Evolutionary conservation across 2,888 invertebrate genomes (phyloP), one percentile per base, ranked within the genome.

Genomic region (Eristalinus aeneus): DNA sequence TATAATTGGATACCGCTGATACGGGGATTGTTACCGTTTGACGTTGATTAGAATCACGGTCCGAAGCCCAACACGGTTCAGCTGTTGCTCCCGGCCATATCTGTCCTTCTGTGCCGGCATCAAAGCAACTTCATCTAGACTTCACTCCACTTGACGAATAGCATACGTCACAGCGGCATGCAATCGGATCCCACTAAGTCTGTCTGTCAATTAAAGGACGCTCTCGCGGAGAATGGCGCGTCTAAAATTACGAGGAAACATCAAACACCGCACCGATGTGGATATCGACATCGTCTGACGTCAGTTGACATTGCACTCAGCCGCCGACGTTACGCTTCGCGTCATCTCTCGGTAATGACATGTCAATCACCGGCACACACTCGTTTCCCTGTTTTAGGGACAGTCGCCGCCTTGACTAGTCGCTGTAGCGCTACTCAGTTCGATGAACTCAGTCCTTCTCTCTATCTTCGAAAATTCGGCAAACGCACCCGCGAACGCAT

Each of bases 191-290:
- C 16, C 16, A 8, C 16, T 0, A 1, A 1, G 12, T 39, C 39
- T 65, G 72, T 74, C 64, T 86, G 77, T 86, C 82, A 77, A 82
- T 74, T 77, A 78, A 86, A 82, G 82, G 85, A 86, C 71, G 22
- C 60, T 46, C 27, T 10, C n/a, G 39, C 16, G 39, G n/a, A 65
- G 75, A 67, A 39, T 39, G n/a, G 16, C 6, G 72, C 67, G 74
- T 82, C 77, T 82, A 74, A 86, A 78, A 78, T 82, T 86, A 86
- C 68, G 46, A 68, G n/a, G 72, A 36, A 72, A 60, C 72, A 72
- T 85, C 85, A 81, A 85, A 82, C 69, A 12, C 54, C 39, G 31
- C 4, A 60, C 56, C 74, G 72, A 76, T 67, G 68, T 39, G 58
- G 53, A 12, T 76, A 76, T 76, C 68, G 81, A 77, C 80, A 78